These are phyloP conservation scores for Ispidina lecontei DNA, from an alignment of 2,797 vertebrate genomes.

Conservation along the genomic window DNA sequence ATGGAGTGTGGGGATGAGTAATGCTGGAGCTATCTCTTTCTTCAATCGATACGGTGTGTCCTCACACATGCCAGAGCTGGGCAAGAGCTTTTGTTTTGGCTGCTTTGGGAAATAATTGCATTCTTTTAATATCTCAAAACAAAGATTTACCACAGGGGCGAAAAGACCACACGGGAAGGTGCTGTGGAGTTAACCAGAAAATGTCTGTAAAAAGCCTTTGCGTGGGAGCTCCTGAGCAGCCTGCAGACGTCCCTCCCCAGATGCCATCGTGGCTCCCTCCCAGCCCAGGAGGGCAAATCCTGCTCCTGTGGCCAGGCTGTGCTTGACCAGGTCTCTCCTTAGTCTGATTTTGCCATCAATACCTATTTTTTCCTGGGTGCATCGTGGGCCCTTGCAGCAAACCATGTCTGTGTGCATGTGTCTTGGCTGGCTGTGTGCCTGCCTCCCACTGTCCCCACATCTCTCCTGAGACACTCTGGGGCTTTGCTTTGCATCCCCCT, in stretches of 20 bases:
- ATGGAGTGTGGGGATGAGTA: constrained; percentile 22
- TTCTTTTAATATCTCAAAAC: constrained; percentile 55
- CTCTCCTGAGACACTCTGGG: not conserved
- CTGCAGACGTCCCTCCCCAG: not conserved
- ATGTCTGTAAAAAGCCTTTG: not conserved
- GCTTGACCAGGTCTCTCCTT: not conserved
- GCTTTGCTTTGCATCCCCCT: not conserved
- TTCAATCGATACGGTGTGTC: constrained; percentile 4
- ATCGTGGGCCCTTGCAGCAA: accelerated
- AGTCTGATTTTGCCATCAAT: not conserved
- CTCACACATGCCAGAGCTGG: constrained; percentile 25
- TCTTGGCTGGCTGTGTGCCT: not conserved
- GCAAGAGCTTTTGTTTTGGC: constrained; percentile 57
- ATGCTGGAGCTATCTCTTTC: constrained; percentile 36
- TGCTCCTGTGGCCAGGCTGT: not conserved
- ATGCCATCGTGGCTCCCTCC: accelerated
- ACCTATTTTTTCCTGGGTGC: accelerated
- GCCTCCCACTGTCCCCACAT: not conserved
- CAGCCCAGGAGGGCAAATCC: not conserved
- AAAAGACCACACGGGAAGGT: constrained; percentile 37
- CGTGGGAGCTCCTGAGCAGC: not conserved
- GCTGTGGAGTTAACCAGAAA: not conserved
- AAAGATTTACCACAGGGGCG: not conserved
- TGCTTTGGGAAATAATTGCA: constrained; percentile 44
- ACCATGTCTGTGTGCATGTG: accelerated